Conservation (phyloP, 1,140 invertebrate species). For the Hormaphis cornu region DNA sequence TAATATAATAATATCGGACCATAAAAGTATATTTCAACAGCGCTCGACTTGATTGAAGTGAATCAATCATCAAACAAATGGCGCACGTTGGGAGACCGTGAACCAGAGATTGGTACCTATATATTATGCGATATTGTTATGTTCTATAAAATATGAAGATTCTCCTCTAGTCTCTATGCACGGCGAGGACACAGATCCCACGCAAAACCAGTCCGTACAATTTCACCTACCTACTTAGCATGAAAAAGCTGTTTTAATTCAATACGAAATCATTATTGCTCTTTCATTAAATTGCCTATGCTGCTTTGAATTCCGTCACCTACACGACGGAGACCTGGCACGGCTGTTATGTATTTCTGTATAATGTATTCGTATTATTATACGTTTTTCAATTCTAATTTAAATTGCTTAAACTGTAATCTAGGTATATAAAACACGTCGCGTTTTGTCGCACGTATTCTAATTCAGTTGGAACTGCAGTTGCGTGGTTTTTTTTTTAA, state of each 20-base stretch:
- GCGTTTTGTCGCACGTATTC: background rate
- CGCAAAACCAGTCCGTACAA: constrained; percentile 27
- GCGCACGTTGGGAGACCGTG: background rate
- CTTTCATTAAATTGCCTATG: constrained; percentile 11
- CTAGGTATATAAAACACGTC: background rate
- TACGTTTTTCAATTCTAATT: background rate
- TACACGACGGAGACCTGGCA: background rate
- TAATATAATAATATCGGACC: background rate
- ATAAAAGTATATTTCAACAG: background rate
- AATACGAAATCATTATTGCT: constrained; percentile 11
- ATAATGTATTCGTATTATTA: background rate
- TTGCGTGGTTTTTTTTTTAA: background rate
- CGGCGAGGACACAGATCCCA: constrained; percentile 14
- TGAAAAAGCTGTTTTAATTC: constrained; percentile 20
- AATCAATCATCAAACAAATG: background rate
- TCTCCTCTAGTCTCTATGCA: too few relatives aligned
- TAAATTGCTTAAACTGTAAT: background rate
- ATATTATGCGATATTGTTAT: background rate
- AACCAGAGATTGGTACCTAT: background rate
- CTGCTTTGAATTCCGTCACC: background rate
- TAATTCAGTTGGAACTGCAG: background rate
- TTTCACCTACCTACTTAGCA: constrained; percentile 23
- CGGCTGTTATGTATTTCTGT: background rate
- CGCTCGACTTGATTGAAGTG: background rate
- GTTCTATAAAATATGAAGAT: background rate